These are phyloP conservation scores for Automeris io DNA, from an alignment of 2,888 invertebrate genomes.

Conservation along the genomic window DNA sequence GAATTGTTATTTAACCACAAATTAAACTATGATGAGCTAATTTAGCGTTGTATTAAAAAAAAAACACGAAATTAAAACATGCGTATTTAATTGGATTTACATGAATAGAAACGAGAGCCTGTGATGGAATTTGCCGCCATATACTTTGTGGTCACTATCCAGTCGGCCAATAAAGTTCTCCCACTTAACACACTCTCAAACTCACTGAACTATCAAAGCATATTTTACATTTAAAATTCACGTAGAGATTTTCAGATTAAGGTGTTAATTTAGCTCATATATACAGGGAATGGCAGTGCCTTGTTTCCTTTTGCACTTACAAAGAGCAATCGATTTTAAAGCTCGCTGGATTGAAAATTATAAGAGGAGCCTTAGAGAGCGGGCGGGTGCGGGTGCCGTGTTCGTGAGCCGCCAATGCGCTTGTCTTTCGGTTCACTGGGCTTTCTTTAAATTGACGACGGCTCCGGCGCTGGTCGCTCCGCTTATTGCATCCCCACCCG, in stretches of 20 bases:
- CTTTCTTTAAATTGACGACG: slow-evolving; percentile 78
- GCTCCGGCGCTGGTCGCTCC: slow-evolving; percentile 66
- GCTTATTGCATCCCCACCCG: slow-evolving; percentile 73
- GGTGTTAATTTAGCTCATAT: slow-evolving; percentile 50
- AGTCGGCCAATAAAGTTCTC: too few species aligned
- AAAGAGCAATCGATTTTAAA: slow-evolving; percentile 75
- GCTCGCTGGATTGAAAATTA: slow-evolving; percentile 77
- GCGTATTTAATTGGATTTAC: too few species aligned
- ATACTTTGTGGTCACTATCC: too few species aligned
- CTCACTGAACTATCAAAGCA: slow-evolving; percentile 25
- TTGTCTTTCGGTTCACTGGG: slow-evolving; percentile 78
- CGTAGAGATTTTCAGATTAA: slow-evolving; percentile 39
- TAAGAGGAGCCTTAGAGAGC: slow-evolving; percentile 69
- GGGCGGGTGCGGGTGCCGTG: slow-evolving; percentile 53
- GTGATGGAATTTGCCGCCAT: too few species aligned
- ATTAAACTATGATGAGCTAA: too few species aligned
- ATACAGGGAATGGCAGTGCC: slow-evolving; percentile 36
- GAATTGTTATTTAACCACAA: too few species aligned
- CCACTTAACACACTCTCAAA: slow-evolving; percentile 27
- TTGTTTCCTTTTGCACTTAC: slow-evolving; percentile 68
- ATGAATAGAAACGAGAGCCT: too few species aligned
- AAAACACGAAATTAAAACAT: too few species aligned
- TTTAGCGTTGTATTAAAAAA: too few species aligned
- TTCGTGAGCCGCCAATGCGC: slow-evolving; percentile 76
- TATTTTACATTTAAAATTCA: slow-evolving; percentile 30